Evolutionary conservation across 2,797 vertebrate genomes (phyloP).

Genomic region (Halcyon smyrnensis): DNA sequence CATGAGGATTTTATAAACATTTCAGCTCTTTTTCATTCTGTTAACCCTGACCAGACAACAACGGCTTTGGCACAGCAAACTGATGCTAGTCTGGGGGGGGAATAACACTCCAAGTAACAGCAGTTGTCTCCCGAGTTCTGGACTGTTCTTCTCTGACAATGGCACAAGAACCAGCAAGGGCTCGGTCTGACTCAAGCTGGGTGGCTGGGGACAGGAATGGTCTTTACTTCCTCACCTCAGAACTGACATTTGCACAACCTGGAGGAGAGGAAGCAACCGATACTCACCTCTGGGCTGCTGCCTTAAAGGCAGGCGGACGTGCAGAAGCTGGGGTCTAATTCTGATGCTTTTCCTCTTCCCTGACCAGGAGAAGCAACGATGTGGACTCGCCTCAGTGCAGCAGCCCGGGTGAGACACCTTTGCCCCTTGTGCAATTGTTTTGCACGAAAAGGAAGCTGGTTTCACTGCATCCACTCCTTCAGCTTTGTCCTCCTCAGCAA

Average conservation of each 20-base stretch:
- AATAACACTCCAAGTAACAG: background rate
- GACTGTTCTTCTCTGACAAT: background rate
- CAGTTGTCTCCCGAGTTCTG: background rate
- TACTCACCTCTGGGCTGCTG: background rate
- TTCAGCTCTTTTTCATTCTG: background rate
- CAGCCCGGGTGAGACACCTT: background rate
- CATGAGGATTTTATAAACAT: background rate
- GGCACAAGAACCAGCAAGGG: background rate
- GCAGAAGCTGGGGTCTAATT: background rate
- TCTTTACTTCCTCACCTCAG: background rate
- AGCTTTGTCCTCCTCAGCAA: background rate
- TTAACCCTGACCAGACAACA: background rate
- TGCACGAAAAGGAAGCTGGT: background rate
- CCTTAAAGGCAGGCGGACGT: background rate
- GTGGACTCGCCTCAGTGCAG: background rate
- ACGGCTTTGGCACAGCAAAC: background rate
- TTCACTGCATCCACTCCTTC: background rate
- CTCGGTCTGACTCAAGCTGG: background rate
- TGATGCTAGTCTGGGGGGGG: background rate
- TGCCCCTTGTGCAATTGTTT: background rate
- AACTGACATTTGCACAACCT: background rate
- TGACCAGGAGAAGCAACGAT: background rate
- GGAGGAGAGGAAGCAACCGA: accelerated
- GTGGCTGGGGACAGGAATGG: background rate
- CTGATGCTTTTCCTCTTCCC: background rate